Percentiles rank a stretch among this genome's conserved stretches.
phyloP scores from a whole-genome alignment of 2,888 invertebrate genomes.

The Agonopterix arenella region DNA sequence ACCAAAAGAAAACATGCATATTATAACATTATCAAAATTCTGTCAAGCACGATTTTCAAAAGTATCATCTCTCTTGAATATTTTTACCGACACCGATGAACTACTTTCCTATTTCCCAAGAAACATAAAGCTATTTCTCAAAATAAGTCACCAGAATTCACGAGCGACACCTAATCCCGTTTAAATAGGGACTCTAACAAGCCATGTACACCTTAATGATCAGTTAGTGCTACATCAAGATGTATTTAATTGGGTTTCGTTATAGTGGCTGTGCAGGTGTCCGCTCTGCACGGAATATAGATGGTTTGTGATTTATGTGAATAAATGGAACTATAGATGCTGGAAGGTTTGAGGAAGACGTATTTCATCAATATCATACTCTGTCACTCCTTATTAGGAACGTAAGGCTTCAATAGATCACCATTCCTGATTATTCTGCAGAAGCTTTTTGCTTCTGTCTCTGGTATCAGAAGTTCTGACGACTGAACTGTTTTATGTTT shows the following conservation, averaged over 20 bases:
- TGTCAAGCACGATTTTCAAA: too few relatives aligned
- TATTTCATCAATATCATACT: too few relatives aligned
- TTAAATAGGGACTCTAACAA: slow-evolving; percentile 48
- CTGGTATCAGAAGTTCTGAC: too few relatives aligned
- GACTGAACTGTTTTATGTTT: too few relatives aligned
- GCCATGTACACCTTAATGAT: slow-evolving; percentile 59
- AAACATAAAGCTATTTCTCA: slow-evolving; percentile 10
- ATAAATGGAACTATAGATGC: slow-evolving; percentile 9
- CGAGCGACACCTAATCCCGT: slow-evolving; percentile 29
- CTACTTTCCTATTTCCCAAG: slow-evolving; percentile 2
- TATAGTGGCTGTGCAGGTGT: slow-evolving; percentile 53
- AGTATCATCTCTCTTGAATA: too few relatives aligned
- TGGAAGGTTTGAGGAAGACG: slow-evolving; percentile 6
- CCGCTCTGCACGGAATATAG: slow-evolving; percentile 49
- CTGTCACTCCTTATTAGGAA: too few relatives aligned
- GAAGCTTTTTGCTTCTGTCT: too few relatives aligned
- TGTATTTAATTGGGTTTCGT: slow-evolving; percentile 72
- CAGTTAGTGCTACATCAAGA: slow-evolving; percentile 57
- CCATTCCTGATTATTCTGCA: too few relatives aligned
- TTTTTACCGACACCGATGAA: too few relatives aligned
- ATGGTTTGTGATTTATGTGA: slow-evolving; percentile 55
- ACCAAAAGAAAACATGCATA: too few relatives aligned
- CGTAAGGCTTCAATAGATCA: too few relatives aligned
- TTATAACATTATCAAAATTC: too few relatives aligned
- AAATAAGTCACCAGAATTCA: slow-evolving; percentile 38